phyloP scores from a whole-genome alignment of 2,888 invertebrate genomes.

The Andrena praecox region DNA sequence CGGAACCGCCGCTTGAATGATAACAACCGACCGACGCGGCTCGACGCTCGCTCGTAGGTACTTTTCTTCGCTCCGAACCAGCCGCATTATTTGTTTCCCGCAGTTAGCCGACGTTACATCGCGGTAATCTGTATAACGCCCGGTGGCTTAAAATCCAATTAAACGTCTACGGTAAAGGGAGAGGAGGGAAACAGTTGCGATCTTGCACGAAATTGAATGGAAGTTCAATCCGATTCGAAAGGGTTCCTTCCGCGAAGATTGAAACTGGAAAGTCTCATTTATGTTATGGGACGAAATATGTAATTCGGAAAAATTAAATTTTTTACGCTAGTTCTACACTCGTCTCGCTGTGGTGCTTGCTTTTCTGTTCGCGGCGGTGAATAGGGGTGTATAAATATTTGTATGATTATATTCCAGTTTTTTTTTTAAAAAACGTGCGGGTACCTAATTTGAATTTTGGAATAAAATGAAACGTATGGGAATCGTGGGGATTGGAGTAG shows the following conservation, averaged over 20 bases:
- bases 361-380: too few relatives aligned
- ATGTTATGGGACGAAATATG: background rate
- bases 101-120: background rate
- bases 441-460: too few relatives aligned
- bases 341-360: too few relatives aligned
- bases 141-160: constrained; percentile 8
- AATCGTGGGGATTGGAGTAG: too few relatives aligned
- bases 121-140: constrained; percentile 3
- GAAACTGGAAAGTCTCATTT: background rate
- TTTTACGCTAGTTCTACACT: too few relatives aligned
- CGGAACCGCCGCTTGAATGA: background rate
- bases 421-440: too few relatives aligned
- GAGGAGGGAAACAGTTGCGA: background rate
- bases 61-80: background rate
- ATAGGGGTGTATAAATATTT: too few relatives aligned
- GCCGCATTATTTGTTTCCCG: background rate
- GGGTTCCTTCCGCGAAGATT: background rate
- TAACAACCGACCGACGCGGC: background rate
- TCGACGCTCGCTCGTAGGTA: background rate
- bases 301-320: too few relatives aligned
- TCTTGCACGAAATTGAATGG: background rate
- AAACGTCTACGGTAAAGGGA: background rate
- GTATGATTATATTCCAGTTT: too few relatives aligned
- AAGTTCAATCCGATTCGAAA: constrained; percentile 2
- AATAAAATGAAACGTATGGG: too few relatives aligned